A percentile compares a stretch with the other conserved stretches of the same genome.
These are phyloP conservation scores for Caligus rogercresseyi DNA, from an alignment of 1,140 invertebrate genomes.

Conservation along the genomic window DNA sequence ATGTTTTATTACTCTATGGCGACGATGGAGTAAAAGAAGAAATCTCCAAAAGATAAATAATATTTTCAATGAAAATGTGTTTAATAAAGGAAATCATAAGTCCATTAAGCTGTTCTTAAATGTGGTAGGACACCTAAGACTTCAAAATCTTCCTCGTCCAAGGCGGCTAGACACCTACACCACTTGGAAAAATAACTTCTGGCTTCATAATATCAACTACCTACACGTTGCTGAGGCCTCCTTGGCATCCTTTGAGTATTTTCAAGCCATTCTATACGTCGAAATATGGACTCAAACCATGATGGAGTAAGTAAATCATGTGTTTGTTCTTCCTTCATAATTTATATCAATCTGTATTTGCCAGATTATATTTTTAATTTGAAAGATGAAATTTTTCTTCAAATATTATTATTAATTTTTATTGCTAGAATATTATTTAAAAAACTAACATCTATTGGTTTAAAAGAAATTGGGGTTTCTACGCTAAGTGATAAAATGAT, in stretches of 20 bases:
- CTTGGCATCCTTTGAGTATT: neutral
- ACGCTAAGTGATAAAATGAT: no score
- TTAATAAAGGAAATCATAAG: neutral
- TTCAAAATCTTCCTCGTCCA: neutral
- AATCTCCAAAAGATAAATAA: neutral
- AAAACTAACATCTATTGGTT: no score
- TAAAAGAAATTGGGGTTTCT: no score
- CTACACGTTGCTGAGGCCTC: constrained; percentile 11
- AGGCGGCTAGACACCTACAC: neutral
- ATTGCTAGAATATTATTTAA: no score
- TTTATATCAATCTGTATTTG: no score
- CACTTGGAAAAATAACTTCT: constrained; percentile 15
- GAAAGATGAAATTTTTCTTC: no score
- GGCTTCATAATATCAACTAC: constrained; percentile 12
- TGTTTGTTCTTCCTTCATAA: no score
- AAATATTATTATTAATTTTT: no score
- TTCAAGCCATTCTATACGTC: constrained; percentile 8
- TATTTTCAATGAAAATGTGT: neutral
- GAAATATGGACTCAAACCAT: constrained; percentile 14
- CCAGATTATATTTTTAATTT: no score
- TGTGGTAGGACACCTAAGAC: neutral
- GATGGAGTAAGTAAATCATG: no score
- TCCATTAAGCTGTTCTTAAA: neutral
- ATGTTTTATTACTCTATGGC: neutral
- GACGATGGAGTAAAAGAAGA: neutral